Percentiles rank a stretch among this genome's conserved stretches.
Evolutionary conservation across 2,113 vertebrate genomes (phyloP).

Genomic region (Nibea albiflora): DNA sequence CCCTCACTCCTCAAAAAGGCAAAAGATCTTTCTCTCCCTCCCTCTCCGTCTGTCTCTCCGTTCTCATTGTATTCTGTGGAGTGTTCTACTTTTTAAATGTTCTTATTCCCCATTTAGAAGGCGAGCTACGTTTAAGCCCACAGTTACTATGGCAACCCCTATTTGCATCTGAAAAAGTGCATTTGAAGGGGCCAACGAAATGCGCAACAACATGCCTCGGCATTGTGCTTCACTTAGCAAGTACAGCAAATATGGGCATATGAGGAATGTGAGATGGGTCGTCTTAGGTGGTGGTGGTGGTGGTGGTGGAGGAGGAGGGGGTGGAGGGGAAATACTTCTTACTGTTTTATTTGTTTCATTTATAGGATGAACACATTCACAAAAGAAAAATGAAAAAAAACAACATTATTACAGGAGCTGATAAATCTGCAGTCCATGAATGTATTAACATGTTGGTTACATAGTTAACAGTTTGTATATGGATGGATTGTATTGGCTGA

Average conservation of each 20-base stretch:
- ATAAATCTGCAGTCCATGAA: background rate
- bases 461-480: background rate
- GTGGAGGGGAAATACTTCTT: background rate
- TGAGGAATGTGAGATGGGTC: conserved; percentile 25
- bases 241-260: conserved; percentile 51
- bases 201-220: conserved; percentile 71
- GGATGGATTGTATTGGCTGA: background rate
- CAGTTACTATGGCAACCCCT: conserved; percentile 87
- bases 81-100: conserved; percentile 82
- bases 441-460: background rate
- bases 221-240: conserved; percentile 66
- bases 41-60: conserved; percentile 54
- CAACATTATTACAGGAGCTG: background rate
- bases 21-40: conserved; percentile 57
- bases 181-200: conserved; percentile 77
- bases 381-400: background rate
- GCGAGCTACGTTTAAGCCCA: conserved; percentile 81
- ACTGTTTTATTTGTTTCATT: background rate
- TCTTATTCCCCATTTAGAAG: conserved; percentile 81
- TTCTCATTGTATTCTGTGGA: conserved; percentile 75
- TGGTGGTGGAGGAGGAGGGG: background rate
- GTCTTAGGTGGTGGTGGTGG: background rate
- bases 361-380: background rate
- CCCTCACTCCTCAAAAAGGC: conserved; percentile 67
- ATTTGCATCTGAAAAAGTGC: conserved; percentile 86